Conservation (phyloP, 2,113 vertebrate genomes). For the Cryptotis parvus region DNA sequence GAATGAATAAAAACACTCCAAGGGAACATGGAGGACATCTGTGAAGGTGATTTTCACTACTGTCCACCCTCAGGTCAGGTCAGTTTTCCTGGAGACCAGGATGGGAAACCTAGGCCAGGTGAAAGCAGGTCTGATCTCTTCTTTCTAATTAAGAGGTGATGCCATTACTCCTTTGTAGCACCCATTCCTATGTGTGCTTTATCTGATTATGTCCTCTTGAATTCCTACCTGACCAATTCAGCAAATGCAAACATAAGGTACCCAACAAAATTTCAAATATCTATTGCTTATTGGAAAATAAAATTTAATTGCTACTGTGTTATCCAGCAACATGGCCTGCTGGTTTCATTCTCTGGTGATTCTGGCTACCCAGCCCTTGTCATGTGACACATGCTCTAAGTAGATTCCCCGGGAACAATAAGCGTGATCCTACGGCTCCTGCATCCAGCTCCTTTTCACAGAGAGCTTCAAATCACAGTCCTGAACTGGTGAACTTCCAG, state of each 20-base stretch:
- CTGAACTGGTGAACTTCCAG: background rate
- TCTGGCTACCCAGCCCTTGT: background rate
- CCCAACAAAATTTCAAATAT: background rate
- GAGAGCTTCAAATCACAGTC: no score
- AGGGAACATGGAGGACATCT: no score
- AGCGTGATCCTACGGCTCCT: no score
- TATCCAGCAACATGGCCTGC: background rate
- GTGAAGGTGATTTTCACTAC: no score
- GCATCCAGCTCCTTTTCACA: background rate
- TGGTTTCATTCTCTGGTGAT: background rate
- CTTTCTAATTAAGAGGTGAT: no score
- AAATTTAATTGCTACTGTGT: background rate
- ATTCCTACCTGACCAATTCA: background rate
- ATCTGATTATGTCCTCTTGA: background rate
- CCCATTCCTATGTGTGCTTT: background rate
- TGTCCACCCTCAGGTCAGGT: background rate
- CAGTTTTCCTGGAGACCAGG: no score
- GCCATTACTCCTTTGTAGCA: background rate
- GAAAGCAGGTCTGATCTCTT: background rate
- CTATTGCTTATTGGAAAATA: conserved; percentile 6
- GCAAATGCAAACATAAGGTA: background rate
- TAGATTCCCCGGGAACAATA: no score
- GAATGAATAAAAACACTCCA: no score
- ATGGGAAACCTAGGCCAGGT: no score
- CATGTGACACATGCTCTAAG: no score